Evolutionary conservation across 2,888 invertebrate species (phyloP), one percentile per base, ranked within the genome.

Genomic region (Germaria angustata): DNA sequence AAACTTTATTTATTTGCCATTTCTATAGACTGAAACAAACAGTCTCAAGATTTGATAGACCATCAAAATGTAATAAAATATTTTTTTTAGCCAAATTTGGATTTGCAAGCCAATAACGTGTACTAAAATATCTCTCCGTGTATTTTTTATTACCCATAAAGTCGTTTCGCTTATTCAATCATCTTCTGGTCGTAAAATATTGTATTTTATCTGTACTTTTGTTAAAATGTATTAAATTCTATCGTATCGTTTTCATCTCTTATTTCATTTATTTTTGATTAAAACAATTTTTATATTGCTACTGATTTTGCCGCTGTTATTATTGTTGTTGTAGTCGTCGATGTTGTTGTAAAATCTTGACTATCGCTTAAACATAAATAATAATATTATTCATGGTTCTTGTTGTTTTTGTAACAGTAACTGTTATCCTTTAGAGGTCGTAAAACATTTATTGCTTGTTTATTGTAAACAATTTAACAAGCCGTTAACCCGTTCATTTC

Each of bases 371-470:
- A 80, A 77, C 80, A 78, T 84, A 80, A 80, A 84, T 80, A 80
- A 73, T 77, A 75, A 65, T 55, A 65, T 65, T 55, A 44, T 17
- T 32, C 63, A 39, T 39, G 34, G 71, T 39, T 59, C 44, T 20
- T 73, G 72, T 36, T 68, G 34, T 17, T 65, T 63, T 28, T 68
- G 44, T 39, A n/a, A n/a, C n/a, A 78, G 13, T 55, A 61, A 49
- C 59, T 28, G 36, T 28, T 68, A 24, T 66, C 57, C 61, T 71
- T 75, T 57, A 71, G 39, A 72, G 63, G 53, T 85, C 88, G 89
- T 90, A 90, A 90, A 90, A 90, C 87, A 88, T 90, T 90, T 90
- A 90, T 90, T 86, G 90, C 89, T 90, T 89, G 88, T 90, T 89
- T 89, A 89, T 90, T 90, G 88, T 90, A 87, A 89, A 86, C 87